A percentile compares a stretch with the other conserved stretches of the same genome.
phyloP scores from a whole-genome alignment of 2,113 vertebrate genomes.

The Rattus rattus region DNA sequence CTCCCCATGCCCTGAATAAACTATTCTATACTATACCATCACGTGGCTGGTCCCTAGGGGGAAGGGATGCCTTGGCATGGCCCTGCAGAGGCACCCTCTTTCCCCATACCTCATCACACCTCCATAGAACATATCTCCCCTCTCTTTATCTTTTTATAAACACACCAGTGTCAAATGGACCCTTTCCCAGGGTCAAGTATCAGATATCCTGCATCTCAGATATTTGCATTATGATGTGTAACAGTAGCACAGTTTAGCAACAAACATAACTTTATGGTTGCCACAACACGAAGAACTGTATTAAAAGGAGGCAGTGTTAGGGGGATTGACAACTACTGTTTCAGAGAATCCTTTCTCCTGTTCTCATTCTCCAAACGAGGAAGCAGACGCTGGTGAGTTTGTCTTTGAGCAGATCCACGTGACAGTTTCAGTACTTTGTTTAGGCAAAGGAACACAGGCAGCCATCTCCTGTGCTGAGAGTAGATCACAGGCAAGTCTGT shows the following conservation, averaged over 20 bases:
- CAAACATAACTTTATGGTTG: neutral
- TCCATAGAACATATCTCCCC: no score
- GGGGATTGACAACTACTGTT: no score
- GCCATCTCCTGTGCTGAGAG: neutral
- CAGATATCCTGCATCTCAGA: neutral
- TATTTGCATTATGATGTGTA: neutral
- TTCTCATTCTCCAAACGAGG: neutral
- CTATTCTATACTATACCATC: no score
- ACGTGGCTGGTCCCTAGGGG: no score
- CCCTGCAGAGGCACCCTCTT: no score
- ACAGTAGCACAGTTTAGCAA: neutral
- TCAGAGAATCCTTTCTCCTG: neutral
- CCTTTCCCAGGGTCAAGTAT: neutral
- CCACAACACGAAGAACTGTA: neutral
- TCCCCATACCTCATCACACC: no score
- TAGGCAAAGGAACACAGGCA: neutral
- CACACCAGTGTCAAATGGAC: neutral
- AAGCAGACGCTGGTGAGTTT: neutral
- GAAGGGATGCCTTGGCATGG: no score
- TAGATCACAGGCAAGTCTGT: neutral
- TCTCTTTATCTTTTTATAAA: no score
- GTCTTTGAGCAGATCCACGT: neutral
- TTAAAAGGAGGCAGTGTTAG: neutral
- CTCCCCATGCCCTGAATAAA: no score
- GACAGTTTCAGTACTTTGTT: neutral